Evolutionary conservation across 92 coral and sea anemone genomes (phyloP).

Genomic region (Pocillopora grandis): DNA sequence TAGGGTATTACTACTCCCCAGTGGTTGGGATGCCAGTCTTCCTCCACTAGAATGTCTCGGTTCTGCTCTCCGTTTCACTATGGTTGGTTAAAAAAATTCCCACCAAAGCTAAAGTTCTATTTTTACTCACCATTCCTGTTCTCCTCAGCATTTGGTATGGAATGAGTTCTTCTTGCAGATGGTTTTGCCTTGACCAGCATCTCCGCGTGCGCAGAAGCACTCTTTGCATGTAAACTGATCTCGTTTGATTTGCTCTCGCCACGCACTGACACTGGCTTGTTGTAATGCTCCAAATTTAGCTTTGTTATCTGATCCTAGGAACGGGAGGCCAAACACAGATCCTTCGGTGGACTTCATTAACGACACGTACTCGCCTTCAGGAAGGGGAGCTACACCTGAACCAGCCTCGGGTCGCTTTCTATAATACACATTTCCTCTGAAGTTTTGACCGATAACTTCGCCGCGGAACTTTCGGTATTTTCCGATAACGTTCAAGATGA

Average conservation of each 20-base stretch:
- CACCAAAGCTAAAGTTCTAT: background rate
- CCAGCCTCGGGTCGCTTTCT: conserved; percentile 62
- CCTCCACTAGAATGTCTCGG: background rate
- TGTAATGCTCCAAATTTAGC: conserved; percentile 47
- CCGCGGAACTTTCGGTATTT: conserved; percentile 73
- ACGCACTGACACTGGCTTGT: conserved; percentile 56
- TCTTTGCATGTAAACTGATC: conserved; percentile 89
- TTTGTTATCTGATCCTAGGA: conserved; percentile 61
- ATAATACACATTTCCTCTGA: conserved; percentile 68
- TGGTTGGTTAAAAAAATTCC: no score
- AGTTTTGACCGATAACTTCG: conserved; percentile 71
- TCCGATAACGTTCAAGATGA: conserved; percentile 90
- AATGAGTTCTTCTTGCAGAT: conserved; percentile 90
- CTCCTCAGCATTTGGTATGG: conserved; percentile 82
- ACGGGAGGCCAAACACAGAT: conserved; percentile 78
- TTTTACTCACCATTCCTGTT: conserved; percentile 58
- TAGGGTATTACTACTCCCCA: no score
- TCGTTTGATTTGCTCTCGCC: conserved; percentile 89
- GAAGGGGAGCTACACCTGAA: conserved; percentile 51
- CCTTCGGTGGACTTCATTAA: conserved; percentile 79
- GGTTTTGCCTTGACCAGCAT: conserved; percentile 76
- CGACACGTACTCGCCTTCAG: conserved; percentile 72
- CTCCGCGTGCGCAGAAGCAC: conserved; percentile 88
- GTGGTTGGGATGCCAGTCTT: background rate
- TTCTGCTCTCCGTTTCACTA: background rate